Percentiles rank a stretch among this genome's conserved stretches.
Conservation (phyloP, 2,113 vertebrate species). For the Bubo bubo region DNA sequence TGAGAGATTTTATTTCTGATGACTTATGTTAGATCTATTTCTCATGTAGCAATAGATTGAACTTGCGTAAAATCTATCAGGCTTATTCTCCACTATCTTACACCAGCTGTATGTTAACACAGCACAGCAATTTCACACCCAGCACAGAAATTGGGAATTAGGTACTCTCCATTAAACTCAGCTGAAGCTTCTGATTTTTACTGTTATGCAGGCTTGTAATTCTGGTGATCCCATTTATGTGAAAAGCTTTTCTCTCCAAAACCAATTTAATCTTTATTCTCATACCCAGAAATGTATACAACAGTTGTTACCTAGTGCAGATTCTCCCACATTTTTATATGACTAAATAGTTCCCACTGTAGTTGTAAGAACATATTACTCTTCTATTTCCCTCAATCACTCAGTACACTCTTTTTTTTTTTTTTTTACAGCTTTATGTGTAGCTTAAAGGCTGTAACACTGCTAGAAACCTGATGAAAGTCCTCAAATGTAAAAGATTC, state of each 20-base stretch:
- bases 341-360: background rate
- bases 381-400: background rate
- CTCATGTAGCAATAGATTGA: background rate
- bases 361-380: background rate
- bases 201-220: background rate
- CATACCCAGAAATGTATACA: background rate
- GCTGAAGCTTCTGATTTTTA: background rate
- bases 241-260: background rate
- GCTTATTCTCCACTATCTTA: background rate
- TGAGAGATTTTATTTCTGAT: background rate
- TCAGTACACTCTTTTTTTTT: fast-evolving
- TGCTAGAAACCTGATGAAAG: background rate
- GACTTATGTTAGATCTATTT: background rate
- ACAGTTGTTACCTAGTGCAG: background rate
- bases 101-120: background rate
- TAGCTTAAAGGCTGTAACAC: background rate
- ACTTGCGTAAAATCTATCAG: background rate
- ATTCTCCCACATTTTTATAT: background rate
- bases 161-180: background rate
- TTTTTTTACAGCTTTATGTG: background rate
- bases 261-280: background rate
- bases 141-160: background rate
- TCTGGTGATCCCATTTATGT: background rate
- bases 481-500: background rate
- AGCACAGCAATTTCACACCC: background rate